Conservation (phyloP, 2,113 vertebrate species). For the Polypterus senegalus region DNA sequence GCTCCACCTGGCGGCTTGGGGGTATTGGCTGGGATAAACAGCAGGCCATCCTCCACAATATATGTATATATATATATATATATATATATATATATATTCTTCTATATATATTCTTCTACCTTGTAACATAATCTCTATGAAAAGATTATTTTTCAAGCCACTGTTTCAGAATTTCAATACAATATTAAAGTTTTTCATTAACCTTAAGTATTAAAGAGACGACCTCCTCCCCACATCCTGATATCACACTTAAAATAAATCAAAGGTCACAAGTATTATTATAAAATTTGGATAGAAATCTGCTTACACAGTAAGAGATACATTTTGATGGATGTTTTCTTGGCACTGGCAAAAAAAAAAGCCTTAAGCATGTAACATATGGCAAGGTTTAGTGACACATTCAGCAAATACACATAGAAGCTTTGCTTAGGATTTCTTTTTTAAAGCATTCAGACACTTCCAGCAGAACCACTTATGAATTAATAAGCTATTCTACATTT, state of each 20-base stretch:
- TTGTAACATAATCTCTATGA: too few species aligned
- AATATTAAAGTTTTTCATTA: background rate
- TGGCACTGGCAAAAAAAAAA: background rate
- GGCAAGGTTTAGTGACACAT: background rate
- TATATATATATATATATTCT: too few species aligned
- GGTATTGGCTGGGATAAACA: too few species aligned
- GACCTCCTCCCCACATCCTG: background rate
- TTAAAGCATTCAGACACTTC: background rate
- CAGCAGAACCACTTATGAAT: too few species aligned
- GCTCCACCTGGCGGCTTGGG: too few species aligned
- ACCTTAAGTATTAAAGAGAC: background rate
- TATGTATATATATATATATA: too few species aligned
- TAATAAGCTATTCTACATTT: too few species aligned
- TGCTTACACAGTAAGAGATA: background rate
- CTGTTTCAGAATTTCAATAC: too few species aligned
- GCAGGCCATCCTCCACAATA: too few species aligned
- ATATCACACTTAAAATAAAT: background rate
- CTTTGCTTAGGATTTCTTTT: background rate
- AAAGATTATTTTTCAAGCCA: too few species aligned
- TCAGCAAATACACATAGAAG: background rate
- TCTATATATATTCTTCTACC: too few species aligned
- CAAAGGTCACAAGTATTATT: background rate
- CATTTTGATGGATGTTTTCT: slow-evolving; percentile 3
- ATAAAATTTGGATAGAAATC: background rate
- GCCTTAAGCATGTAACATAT: background rate